Evolutionary conservation across 2,113 vertebrate species (phyloP), one percentile per base, ranked within the genome.

Genomic region (Heloderma charlesbogerti): DNA sequence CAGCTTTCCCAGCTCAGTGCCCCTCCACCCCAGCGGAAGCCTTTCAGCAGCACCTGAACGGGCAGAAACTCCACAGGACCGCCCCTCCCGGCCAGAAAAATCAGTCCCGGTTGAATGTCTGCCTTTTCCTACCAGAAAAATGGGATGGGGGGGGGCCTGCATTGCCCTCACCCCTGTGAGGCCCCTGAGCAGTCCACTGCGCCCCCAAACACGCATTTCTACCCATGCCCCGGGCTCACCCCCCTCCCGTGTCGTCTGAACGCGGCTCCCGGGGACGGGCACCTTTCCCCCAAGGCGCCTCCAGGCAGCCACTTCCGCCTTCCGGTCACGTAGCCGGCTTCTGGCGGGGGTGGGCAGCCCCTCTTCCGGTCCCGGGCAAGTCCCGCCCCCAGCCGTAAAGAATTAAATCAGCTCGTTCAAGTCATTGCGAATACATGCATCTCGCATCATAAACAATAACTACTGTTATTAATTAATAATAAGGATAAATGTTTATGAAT

Each of bases 221-320:
- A 54, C 27, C 16, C 29, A 69, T 10, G 27, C 67, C 13, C 51
- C 18, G 45, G 34, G 63, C 40, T 34, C 1, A 22, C 57, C 3
- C 4, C 51, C 51, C 1, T 0, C 27, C 84, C 3, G 0, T 54
- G 63, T 40, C 3, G 0, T 0, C 72, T 27, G 6, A 0, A 3
- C 40, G 0, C 34, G 5, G 1, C 3, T 6, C 37, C 0, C 43
- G 18, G 27, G 31, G 4, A 51, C 1, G 25, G 31, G 51, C 9
- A 40, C 4, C n/a, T 5, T 34, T 20, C 54, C 37, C n/a, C 20
- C 20, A 22, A 63, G n/a, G 34, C 57, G 29, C 87, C 54, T 0
- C 2, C 1, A 78, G 0, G 45, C 88, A 0, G 20, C 72, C 83
- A 69, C 87, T 81, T 84, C 90, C 86, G 34, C 48, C 43, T 93